phyloP scores from a whole-genome alignment of 2,888 invertebrate genomes.

The Tetragonisca angustula region DNA sequence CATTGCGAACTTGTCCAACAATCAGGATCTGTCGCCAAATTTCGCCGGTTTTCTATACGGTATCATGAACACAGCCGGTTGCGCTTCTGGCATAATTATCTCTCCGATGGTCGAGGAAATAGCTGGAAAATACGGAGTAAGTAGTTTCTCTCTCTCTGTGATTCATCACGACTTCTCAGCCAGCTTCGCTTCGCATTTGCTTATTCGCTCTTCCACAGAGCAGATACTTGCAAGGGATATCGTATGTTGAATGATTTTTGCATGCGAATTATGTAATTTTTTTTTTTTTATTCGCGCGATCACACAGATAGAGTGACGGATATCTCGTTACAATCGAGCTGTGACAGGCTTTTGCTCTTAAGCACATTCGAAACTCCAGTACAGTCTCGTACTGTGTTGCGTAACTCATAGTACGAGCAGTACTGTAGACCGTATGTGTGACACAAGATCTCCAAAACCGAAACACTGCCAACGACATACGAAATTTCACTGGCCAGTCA shows the following conservation, averaged over 20 bases:
- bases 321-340: conserved; percentile 33
- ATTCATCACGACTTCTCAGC: not conserved
- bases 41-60: conserved; percentile 90
- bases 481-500: not conserved
- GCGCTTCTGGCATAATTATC: conserved; percentile 89
- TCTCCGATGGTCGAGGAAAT: conserved; percentile 88
- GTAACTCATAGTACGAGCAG: conserved; percentile 74
- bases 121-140: conserved; percentile 85
- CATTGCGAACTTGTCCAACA: conserved; percentile 84
- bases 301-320: not conserved
- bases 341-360: conserved; percentile 26
- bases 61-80: conserved; percentile 90
- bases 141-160: conserved; percentile 61
- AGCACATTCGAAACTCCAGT: conserved; percentile 68
- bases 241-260: not conserved
- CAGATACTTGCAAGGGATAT: too few relatives aligned
- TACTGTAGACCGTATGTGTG: conserved; percentile 70
- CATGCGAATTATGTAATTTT: not conserved
- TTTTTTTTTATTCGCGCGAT: not conserved
- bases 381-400: conserved; percentile 69
- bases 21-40: conserved; percentile 90
- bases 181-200: not conserved
- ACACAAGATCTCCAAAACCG: conserved; percentile 29
- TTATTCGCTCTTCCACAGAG: not conserved
- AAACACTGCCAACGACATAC: not conserved